Conservation (phyloP, 2,888 invertebrate genomes). For the Drosophila nr. fundita region DNA sequence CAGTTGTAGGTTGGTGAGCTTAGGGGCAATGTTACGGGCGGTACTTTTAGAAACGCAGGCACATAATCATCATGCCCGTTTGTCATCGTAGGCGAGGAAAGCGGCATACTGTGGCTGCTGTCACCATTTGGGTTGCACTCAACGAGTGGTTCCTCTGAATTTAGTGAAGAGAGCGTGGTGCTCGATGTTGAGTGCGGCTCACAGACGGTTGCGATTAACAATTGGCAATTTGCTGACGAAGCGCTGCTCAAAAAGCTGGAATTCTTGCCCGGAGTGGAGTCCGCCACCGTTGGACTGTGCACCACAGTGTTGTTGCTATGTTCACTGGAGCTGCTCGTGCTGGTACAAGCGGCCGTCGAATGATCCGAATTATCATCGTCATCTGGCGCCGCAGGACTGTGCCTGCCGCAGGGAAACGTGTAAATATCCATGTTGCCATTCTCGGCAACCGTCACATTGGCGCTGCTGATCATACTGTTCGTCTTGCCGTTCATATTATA, state of each 20-base stretch:
- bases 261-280: constrained; percentile 30
- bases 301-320: constrained; percentile 83
- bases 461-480: neutral
- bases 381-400: constrained; percentile 33
- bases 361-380: constrained; percentile 83
- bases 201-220: neutral
- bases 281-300: constrained; percentile 74
- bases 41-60: constrained; percentile 75
- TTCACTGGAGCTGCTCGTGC: constrained; percentile 83
- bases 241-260: constrained; percentile 12
- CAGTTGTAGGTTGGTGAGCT: constrained; percentile 71
- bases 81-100: constrained; percentile 55
- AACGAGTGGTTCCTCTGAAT: constrained; percentile 54
- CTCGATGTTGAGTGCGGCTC: constrained; percentile 16
- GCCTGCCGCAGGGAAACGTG: constrained; percentile 26
- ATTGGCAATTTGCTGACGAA: neutral
- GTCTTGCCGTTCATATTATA: constrained; percentile 81
- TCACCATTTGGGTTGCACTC: constrained; percentile 32
- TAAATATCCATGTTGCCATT: constrained; percentile 74
- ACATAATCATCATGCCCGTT: constrained; percentile 65
- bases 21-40: constrained; percentile 82
- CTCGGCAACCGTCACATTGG: constrained; percentile 40
- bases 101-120: constrained; percentile 38
- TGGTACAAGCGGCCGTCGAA: constrained; percentile 80
- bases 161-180: constrained; percentile 20